Base-by-base conservation (phyloP, 1,140 invertebrate genomes). In the Pseudomyrmex flavicornis region DNA sequence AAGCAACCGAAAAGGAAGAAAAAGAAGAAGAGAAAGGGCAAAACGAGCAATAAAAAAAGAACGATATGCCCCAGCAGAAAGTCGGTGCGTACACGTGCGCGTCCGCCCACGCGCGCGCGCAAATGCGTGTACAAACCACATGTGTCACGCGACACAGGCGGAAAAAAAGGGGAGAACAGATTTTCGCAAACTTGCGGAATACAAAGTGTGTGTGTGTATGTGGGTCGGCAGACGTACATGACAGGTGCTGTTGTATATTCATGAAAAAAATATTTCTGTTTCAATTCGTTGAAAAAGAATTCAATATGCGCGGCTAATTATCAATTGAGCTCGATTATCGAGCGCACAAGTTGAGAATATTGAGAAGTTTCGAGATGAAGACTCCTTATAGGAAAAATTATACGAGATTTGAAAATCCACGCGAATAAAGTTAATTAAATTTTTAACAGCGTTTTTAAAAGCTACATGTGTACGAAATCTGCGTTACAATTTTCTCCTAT, bases 11-110 rank as follows among this genome's bases (percentile, higher is more conserved):
- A 63, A 52, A 72, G 48, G 54, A 75, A 75, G 56, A 70, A 79
- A 68, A 35, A 35, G 35, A 35, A 61, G 44, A 66, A 66, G 54
- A 52, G 83, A 73, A 82, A 75, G 54, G 15, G 68, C 73, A 85
- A 87, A 87, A 87, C 63, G 76, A 87, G 70, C 73, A 85, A 83
- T 88, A 35, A 35, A 88, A 88, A 88, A 88, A 85, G 61, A 72
- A 61, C 69, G 61, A 88, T 54, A 56, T 76, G 68, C 72, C 44
- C 72, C 83, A 73, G 48, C 46, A 68, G 87, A 84, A 84, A 89
- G 85, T 89, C n/a, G 1, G 17, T 59, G 66, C 63, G 61, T 44
- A 68, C 82, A 20, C 54, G 65, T 59, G n/a, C 13, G 20, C 4
- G 20, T 17, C n/a, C 56, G 44, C 46, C 17, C 44, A 58, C 59